Evolutionary conservation across 1,140 invertebrate genomes (phyloP), one percentile per base, ranked within the genome.

Genomic region (Lepidotrigona ventralis): DNA sequence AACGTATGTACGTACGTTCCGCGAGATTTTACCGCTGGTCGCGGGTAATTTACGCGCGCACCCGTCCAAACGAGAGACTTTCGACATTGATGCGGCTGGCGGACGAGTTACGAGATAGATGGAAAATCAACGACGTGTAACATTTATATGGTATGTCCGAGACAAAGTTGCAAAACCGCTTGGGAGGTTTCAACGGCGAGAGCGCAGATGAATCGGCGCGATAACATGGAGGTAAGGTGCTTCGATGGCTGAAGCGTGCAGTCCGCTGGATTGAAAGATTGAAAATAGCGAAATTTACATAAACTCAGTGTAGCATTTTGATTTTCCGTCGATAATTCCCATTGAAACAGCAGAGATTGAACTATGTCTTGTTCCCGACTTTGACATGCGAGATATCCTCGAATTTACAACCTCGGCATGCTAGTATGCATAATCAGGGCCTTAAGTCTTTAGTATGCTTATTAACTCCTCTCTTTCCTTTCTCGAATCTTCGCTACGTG

Each of bases 91-190:
- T 19, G 66, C 77, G 54, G 26, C n/a, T 21, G 12, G 51, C 51
- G n/a, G 66, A 39, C 33, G 53, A 74, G 26, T 23, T 33, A 23
- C 17, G 19, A 51, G 8, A 78, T 68, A 72, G 81, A 69, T 69
- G 53, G 46, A 74, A 46, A 60, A 86, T 73, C 56, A 66, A 60
- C 75, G 69, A 54, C 51, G 70, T 83, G 66, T 68, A 83, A 74
- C 70, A 54, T 71, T 72, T 83, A 81, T 83, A 81, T 79, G 73
- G 69, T 64, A 56, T 60, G 73, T 64, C 56, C 56, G 51, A 68
- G 26, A 23, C 70, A 72, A 53, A 64, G 23, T 73, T 81, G 70
- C 69, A 66, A 74, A 74, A 81, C 56, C 17, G n/a, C 68, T 23
- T 51, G 70, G 19, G 56, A 46, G 69, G n/a, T 39, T 46, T 80